Evolutionary conservation across 2,113 vertebrate species (phyloP), one percentile per base, ranked within the genome.

Genomic region (Cyprinodon brontotheroides): DNA sequence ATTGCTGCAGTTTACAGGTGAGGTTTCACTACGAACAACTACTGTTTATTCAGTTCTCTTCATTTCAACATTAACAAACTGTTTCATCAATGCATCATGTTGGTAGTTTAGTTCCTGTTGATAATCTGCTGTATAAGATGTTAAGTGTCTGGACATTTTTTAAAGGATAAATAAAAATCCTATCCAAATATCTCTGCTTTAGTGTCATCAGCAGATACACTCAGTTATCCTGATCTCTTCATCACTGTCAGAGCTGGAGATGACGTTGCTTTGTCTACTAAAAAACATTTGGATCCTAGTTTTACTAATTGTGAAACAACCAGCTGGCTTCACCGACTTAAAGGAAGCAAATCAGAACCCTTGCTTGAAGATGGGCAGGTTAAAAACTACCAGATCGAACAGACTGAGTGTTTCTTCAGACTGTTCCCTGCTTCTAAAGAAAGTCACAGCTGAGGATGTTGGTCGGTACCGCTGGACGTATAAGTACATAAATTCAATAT

Each of bases 371-470:
- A 0, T 43, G 1, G 75, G 1, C 1, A 47, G 20, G 8, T 77
- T 37, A 62, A 3, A 36, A 14, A 9, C n/a, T 10, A 15, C 3
- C 5, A 77, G 14, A 22, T 64, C 61, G 59, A 17, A 70, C 67
- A 64, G 61, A 65, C 36, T 68, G 65, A 75, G 57, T 61, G 17
- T 75, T 61, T 22, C 57, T 61, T 4, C 41, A 61, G 15, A 65
- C 39, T 77, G 74, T 2, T 77, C 75, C 47, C 75, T 77, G 75
- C 22, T 65, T 70, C 15, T 77, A 11, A 65, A 17, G 0, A 77
- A 70, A 3, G 12, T 70, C 61, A 43, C 67, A 70, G 29, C 1
- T 65, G 15, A 70, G 7, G 68, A 77, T 65, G 61, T 15, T 1
- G 68, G 75, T 7, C 12, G 0, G 8, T 77, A 70, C 75, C 60